Percentiles rank a stretch among this genome's conserved stretches.
Evolutionary conservation across 2,113 vertebrate genomes (phyloP).

Genomic region (Gnathonemus echidnorhynchus): DNA sequence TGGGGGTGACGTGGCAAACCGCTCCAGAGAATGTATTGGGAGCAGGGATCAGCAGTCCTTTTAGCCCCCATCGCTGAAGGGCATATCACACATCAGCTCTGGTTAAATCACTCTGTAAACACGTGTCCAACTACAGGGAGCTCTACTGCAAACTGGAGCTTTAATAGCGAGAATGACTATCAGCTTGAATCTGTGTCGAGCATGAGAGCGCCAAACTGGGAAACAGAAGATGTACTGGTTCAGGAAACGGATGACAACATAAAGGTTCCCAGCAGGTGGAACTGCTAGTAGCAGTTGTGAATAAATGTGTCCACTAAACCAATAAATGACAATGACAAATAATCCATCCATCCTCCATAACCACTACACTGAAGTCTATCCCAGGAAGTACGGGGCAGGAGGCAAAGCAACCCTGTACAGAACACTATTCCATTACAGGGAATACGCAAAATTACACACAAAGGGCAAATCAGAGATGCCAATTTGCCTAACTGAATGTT

Average conservation of each 20-base stretch:
- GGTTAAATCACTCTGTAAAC: background rate
- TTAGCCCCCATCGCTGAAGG: background rate
- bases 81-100: background rate
- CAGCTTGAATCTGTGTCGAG: background rate
- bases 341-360: background rate
- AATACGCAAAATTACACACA: background rate
- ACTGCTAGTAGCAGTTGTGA: background rate
- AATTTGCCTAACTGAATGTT: background rate
- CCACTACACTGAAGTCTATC: background rate
- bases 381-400: background rate
- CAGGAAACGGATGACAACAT: background rate
- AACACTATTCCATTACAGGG: background rate
- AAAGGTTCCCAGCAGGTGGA: background rate
- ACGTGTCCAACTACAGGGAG: conserved; percentile 21
- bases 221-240: background rate
- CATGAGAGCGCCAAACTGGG: background rate
- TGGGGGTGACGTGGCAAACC: background rate
- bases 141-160: accelerated
- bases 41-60: background rate
- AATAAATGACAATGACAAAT: background rate
- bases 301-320: background rate
- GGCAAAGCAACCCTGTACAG: background rate
- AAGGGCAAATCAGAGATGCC: background rate
- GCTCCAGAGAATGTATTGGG: background rate
- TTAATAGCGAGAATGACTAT: background rate